Evolutionary conservation across 2,113 vertebrate species (phyloP).

Genomic region (Bungarus multicinctus): DNA sequence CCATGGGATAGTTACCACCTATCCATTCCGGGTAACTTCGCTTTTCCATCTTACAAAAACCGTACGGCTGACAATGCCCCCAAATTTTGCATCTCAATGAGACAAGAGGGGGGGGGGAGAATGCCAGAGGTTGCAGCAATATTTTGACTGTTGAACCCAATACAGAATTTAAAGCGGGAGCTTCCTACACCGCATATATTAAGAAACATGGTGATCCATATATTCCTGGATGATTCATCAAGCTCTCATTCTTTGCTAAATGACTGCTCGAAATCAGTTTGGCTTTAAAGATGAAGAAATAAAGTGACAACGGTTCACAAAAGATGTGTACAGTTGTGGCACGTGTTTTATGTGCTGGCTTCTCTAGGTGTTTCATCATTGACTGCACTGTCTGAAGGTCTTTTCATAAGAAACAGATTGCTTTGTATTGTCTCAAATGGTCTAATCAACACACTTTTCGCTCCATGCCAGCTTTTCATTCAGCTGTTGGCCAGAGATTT

Average conservation of each 20-base stretch:
- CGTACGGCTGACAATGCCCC: not conserved
- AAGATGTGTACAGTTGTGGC: not conserved
- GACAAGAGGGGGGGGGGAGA: not conserved
- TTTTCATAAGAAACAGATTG: not conserved
- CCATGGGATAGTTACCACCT: not conserved
- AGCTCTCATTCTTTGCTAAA: not conserved
- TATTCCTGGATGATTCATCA: conserved; percentile 2
- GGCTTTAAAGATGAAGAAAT: not conserved
- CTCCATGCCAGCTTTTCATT: not conserved
- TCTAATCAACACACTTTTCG: not conserved
- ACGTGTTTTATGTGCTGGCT: not conserved
- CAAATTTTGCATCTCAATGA: not conserved
- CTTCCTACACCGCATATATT: not conserved
- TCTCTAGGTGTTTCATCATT: not conserved
- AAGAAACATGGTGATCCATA: not conserved
- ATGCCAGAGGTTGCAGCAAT: not conserved
- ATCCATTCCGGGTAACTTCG: not conserved
- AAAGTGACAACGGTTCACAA: not conserved
- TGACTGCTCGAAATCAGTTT: not conserved
- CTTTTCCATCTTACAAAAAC: not conserved
- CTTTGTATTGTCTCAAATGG: not conserved
- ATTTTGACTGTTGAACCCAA: not conserved
- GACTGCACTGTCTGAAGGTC: not conserved
- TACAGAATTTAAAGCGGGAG: not conserved
- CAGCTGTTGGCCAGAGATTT: not conserved